These are phyloP conservation scores for Hydrolagus colliei DNA, from an alignment of 2,797 vertebrate species.

Conservation along the genomic window DNA sequence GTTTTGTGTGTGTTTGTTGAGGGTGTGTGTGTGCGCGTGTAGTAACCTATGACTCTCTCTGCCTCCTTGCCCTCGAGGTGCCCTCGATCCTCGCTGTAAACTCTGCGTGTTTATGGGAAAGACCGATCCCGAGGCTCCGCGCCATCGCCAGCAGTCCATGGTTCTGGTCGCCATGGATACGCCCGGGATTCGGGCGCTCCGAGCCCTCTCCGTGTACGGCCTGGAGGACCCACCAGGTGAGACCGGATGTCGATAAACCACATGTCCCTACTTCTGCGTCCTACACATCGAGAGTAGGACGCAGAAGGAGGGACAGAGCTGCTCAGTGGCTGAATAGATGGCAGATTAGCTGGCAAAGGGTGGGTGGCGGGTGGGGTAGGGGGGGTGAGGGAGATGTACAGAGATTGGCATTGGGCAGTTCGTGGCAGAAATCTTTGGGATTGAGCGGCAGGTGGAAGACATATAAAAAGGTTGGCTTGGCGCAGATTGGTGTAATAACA, in stretches of 20 bases:
- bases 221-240: slow-evolving; percentile 44
- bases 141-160: slow-evolving; percentile 49
- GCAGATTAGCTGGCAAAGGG: too few relatives aligned
- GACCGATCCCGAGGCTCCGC: slow-evolving; percentile 44
- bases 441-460: neutral
- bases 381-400: neutral
- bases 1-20: too few relatives aligned
- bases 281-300: too few relatives aligned
- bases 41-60: neutral
- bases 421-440: neutral
- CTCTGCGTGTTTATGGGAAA: slow-evolving; percentile 55
- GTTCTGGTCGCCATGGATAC: slow-evolving; percentile 48
- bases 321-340: too few relatives aligned
- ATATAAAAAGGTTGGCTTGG: too few relatives aligned
- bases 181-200: slow-evolving; percentile 44
- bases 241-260: neutral
- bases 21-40: neutral
- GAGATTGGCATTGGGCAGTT: neutral
- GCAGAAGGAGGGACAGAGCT: too few relatives aligned
- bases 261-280: too few relatives aligned
- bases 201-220: slow-evolving; percentile 45
- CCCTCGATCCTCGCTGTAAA: slow-evolving; percentile 48
- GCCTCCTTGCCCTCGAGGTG: slow-evolving; percentile 38
- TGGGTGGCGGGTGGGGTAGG: neutral
- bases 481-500: too few relatives aligned